Base-by-base conservation (phyloP, 2,888 invertebrate species). In the Lymantria dispar region DNA sequence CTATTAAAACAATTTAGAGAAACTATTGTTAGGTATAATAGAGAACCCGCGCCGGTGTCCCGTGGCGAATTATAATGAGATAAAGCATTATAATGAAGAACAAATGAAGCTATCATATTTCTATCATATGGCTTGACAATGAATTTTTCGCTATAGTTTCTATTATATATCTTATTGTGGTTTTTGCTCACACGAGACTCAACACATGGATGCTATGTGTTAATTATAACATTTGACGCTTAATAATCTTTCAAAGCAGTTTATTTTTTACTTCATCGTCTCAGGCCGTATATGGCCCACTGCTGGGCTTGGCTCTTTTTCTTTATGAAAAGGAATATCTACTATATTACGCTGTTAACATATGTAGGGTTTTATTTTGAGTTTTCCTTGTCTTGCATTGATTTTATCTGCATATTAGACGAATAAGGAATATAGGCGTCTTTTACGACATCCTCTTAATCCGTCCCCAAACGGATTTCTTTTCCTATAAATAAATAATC, bases 1-100 rank as follows among this genome's bases (percentile, higher is more conserved):
- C 83, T 80, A 91, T 89, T 91, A 90, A 90, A 90, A 90, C 89
- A 89, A 89, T 90, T 90, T 87, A 89, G 83, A 76, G 68, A 70
- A 52, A 66, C 82, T 72, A 85, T 88, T 89, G 90, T 88, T 67
- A 72, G 68, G 66, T 79, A 78, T 76, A 76, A 78, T 83, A 82
- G 80, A 76, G 80, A 80, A 83, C 78, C 78, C 68, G 70, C 68
- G 65, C 57, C 39, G 85, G 74, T 78, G 54, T 80, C 90, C 90
- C 85, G 84, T 82, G 63, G 90, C 77, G 90, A 83, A 80, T 75
- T 63, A 85, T 91, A 90, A 90, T 89, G 85, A 88, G 78, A 77
- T 80, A 76, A 83, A 87, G 80, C 72, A 70, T 70, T 73, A 77
- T 72, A 71, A 79, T 77, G 70, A 72, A 75, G 77, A 80, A 81